phyloP scores from a whole-genome alignment of 1,140 invertebrate genomes.

The Brachystomella parvula region DNA sequence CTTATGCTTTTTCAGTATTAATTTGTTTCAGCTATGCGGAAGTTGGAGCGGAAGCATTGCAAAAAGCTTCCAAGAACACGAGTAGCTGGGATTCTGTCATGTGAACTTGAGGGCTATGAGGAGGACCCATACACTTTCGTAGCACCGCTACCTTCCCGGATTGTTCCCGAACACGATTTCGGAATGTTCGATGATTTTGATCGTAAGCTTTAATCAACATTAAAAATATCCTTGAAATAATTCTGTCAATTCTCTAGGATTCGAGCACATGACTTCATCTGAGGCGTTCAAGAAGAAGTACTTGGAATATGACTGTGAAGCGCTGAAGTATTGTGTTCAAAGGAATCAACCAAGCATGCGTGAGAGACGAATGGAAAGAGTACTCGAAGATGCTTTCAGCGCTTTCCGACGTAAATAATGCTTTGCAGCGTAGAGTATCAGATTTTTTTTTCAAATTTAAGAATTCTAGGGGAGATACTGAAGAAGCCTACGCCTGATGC shows the following conservation, averaged over 20 bases:
- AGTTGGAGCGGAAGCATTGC: constrained; percentile 24
- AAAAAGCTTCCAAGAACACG: background rate
- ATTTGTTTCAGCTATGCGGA: constrained; percentile 25
- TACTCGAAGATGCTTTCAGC: constrained; percentile 24
- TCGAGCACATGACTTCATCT: constrained; percentile 12
- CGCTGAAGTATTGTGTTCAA: too few relatives aligned
- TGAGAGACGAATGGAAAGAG: constrained; percentile 19
- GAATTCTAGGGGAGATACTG: background rate
- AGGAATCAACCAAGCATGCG: constrained; percentile 12
- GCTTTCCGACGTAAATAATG: constrained; percentile 24
- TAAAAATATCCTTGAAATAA: background rate
- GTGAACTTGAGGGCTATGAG: constrained; percentile 46
- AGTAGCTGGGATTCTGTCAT: constrained; percentile 41
- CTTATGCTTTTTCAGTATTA: background rate
- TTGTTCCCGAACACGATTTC: constrained; percentile 22
- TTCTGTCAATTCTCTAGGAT: constrained; percentile 2
- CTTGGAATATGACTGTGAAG: constrained; percentile 24
- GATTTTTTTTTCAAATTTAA: background rate
- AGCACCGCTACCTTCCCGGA: too few relatives aligned
- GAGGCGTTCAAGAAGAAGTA: constrained; percentile 18
- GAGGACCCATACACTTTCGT: constrained; percentile 10
- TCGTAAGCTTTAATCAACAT: constrained; percentile 23
- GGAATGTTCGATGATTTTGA: constrained; percentile 23
- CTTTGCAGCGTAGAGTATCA: background rate
- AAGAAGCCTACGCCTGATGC: background rate